Evolutionary conservation across 23 tunicate genomes (phyloP), one percentile per base, ranked within the genome.

Genomic region (Ascidia mentula): DNA sequence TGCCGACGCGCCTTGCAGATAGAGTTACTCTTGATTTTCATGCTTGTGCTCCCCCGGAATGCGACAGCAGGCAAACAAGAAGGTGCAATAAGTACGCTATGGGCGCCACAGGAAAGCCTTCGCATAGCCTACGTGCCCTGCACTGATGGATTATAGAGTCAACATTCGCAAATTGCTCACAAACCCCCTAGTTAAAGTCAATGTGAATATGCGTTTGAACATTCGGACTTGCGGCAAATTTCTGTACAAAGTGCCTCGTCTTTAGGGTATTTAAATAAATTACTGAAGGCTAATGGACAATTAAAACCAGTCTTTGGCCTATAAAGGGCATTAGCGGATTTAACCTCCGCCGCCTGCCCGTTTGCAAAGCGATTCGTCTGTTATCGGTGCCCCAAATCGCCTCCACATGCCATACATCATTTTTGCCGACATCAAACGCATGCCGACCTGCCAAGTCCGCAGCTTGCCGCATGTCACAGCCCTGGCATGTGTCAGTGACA

Each of bases 1-100:
- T n/a, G n/a, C n/a, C 65, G 65, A 26, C 22, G 24, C 65, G 65
- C 22, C 22, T 20, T 20, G 65, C 65, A 53, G 65, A 53, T 53
- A 53, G 65, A 53, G 65, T 53, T 53, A 53, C 65, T 53, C 65
- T 53, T 53, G 65, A 53, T 53, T 53, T 53, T 53, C 65, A 53
- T 53, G 65, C 65, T 28, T 28, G 65, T 53, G 22, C 28, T 28
- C 24, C 24, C 65, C 65, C 65, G 65, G 65, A 53, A 53, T 53
- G 65, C 65, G 65, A 53, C 65, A 53, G 65, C 65, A 28, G 65
- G 65, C 65, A 53, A 53, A 53, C 65, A 53, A 26, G 65, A 28
- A 53, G 65, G 65, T 53, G 65, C 65, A 53, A 53, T 53, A 53
- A 53, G 65, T 53, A 20, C 65, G 65, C 65, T 53, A 28, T 26